Percentiles rank a stretch among this genome's conserved stretches.
Evolutionary conservation across 2,888 invertebrate species (phyloP).

Genomic region (Ophraella communa): DNA sequence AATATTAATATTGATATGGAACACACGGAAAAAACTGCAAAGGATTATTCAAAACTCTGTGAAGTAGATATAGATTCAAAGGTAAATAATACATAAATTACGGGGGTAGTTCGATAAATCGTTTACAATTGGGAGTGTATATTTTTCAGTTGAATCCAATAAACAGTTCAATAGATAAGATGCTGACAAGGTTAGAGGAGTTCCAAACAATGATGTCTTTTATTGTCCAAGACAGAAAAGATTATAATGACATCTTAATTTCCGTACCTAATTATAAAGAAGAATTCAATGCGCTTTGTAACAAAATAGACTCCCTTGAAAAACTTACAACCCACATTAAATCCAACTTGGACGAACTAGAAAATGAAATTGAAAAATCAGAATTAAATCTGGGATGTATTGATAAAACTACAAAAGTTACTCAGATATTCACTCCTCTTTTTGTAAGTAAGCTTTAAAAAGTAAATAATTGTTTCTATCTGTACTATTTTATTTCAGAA

Average conservation of each 20-base stretch:
- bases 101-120: background rate
- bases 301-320: constrained; percentile 47
- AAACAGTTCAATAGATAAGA: constrained; percentile 45
- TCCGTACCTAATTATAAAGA: constrained; percentile 40
- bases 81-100: constrained; percentile 6
- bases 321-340: constrained; percentile 45
- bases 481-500: constrained; percentile 41
- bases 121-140: background rate
- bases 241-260: constrained; percentile 43
- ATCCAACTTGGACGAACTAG: constrained; percentile 45
- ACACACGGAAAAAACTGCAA: constrained; percentile 15
- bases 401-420: constrained; percentile 45
- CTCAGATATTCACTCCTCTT: constrained; percentile 49
- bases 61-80: constrained; percentile 22
- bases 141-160: constrained; percentile 44
- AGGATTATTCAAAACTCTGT: constrained; percentile 22
- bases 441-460: constrained; percentile 43
- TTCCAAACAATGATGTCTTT: constrained; percentile 49
- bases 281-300: constrained; percentile 45
- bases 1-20: constrained; percentile 20
- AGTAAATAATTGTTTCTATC: background rate
- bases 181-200: constrained; percentile 51
- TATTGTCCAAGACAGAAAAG: constrained; percentile 45
- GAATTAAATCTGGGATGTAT: constrained; percentile 43
- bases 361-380: constrained; percentile 46